Base-by-base conservation (phyloP, 2,888 invertebrate genomes). In the Anaspis maculata region DNA sequence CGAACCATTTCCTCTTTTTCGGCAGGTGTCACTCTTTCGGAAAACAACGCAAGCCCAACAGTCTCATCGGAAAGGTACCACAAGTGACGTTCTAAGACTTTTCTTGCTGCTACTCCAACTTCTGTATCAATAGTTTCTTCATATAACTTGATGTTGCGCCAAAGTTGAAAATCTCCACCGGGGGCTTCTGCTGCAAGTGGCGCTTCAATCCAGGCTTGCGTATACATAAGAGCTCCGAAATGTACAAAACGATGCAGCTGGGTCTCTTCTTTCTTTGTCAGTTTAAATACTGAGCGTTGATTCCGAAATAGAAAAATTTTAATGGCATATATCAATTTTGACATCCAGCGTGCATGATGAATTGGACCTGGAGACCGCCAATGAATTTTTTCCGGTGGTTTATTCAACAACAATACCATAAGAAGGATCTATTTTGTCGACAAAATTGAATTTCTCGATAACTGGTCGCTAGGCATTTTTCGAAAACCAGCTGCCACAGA, bases 131-230 rank as follows among this genome's bases (percentile, higher is more conserved):
- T 26, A 4, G 3, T 12, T n/a, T n/a, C n/a, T 11, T 26, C 13
- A 12, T 26, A 26, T 3, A 3, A 4, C 9, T 13, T 11, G 3
- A 26, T 3, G 3, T n/a, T 4, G 3, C 13, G n/a, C 4, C 11
- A 13, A 12, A 26, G 13, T n/a, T 3, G 13, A 4, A 26, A 26
- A 26, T 26, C 26, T 11, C 13, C 13, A 26, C 13, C 3, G 3
- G 26, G 26, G 5, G 26, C 26, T 26, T 24, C 13, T 26, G 13
- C 26, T 26, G 13, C 26, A n/a, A 26, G 9, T 9, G 11, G 19
- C 9, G 19, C 19, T 9, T 5, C 9, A 19, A 19, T 6, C 19
- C 19, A 19, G 9, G 26, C 13, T 11, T n/a, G 4, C 13, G 13
- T 26, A 26, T 4, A 12, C 3, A 9, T n/a, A 9, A 5, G 13